Evolutionary conservation across 2,113 vertebrate genomes (phyloP).

Genomic region (Phyllopteryx taeniolatus): DNA sequence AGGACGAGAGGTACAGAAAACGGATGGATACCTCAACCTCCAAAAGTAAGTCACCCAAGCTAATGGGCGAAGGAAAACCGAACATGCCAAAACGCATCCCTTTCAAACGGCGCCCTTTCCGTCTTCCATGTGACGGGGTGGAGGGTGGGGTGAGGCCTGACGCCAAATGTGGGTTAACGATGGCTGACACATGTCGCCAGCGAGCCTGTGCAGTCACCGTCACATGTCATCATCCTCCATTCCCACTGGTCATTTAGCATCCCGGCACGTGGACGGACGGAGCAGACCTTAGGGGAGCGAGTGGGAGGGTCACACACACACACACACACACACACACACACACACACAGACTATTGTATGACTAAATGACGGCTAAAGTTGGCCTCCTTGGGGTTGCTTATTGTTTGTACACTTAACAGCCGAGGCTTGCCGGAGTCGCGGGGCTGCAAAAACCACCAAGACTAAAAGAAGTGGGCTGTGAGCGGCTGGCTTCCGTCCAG

Average conservation of each 20-base stretch:
- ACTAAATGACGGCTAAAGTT: constrained; percentile 19
- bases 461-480: constrained; percentile 45
- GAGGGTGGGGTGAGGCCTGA: constrained; percentile 33
- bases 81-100: constrained; percentile 41
- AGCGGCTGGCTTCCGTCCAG: constrained; percentile 55
- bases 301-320: constrained; percentile 1
- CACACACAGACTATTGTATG: constrained; percentile 4
- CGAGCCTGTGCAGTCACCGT: constrained; percentile 65
- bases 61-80: constrained; percentile 16
- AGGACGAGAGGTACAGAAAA: not conserved
- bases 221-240: constrained; percentile 62
- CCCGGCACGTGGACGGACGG: constrained; percentile 37
- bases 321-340: constrained; percentile 5
- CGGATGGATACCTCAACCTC: not conserved
- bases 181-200: constrained; percentile 67
- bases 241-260: constrained; percentile 67
- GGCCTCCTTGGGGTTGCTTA: constrained; percentile 44
- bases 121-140: constrained; percentile 30
- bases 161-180: constrained; percentile 67
- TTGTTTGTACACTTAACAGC: constrained; percentile 55
- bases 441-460: constrained; percentile 59
- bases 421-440: constrained; percentile 45
- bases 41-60: constrained; percentile 16
- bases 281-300: constrained; percentile 12
- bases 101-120: constrained; percentile 60